Base-by-base conservation (phyloP, 1,140 invertebrate species). In the Diabrotica undecimpunctata region DNA sequence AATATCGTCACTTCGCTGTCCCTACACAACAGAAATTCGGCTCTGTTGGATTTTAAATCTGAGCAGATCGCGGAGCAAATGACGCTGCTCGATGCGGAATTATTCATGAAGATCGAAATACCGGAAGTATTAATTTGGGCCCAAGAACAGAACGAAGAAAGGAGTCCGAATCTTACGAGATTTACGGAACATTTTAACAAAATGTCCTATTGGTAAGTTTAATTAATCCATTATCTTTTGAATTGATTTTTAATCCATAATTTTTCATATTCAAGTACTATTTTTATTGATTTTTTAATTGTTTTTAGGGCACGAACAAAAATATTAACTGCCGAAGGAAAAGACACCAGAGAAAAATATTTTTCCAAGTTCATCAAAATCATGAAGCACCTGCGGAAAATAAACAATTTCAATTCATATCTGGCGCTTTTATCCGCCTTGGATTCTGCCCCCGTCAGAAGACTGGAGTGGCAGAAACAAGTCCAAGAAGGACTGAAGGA, bases 151-250 rank as follows among this genome's bases (percentile, higher is more conserved):
- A 95, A 93, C 71, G 97, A 99, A 81, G 95, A 98, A 78, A 86
- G 91, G 66, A 96, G 95, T 79, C 96, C 96, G 5, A 98, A 99
- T 82, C 83, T 99, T 41, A 97, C 94, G 11, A 85, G 90, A 67
- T 99, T 99, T 77, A 99, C 97, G 0, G 95, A 99, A 79, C 97
- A 99, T 82, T 99, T 99, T 78, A 99, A 99, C 79, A 98, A 99
- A 81, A 97, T 99, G 92, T 98, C 96, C 35, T 99, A 95, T 74
- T 99, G 97, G 97, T 84, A 74, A 77, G 74, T 66, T 25, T 2
- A 25, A 25, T 25, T 25, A 1, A 25, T 25, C 25, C 25, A 25
- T 25, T 25, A 25, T 25, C 25, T 4, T 4, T 25, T 25, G 1
- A 25, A 25, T 25, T n/a, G n/a, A n/a, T n/a, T n/a, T n/a, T n/a